Conservation (phyloP, 2,888 invertebrate genomes). For the Zeuzera pyrina region DNA sequence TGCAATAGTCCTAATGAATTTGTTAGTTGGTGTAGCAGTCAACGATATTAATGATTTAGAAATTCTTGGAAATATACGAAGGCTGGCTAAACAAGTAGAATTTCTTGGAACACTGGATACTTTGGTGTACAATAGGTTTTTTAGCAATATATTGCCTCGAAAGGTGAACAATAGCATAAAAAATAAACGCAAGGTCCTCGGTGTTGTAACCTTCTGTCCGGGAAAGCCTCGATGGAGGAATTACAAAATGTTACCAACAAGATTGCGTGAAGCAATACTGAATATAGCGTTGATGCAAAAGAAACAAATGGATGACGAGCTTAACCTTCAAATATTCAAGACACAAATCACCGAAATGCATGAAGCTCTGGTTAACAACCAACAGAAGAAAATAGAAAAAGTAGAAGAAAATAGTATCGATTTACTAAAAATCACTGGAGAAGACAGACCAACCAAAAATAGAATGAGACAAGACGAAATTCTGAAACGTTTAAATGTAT, state of each 20-base stretch:
- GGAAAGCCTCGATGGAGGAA: conserved; percentile 47
- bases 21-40: conserved; percentile 74
- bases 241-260: conserved; percentile 42
- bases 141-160: conserved; percentile 44
- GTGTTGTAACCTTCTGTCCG: conserved; percentile 43
- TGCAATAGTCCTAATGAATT: conserved; percentile 73
- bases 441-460: conserved; percentile 15
- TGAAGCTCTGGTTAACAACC: conserved; percentile 33
- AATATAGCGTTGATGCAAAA: conserved; percentile 51
- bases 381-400: conserved; percentile 7
- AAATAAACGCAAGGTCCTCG: conserved; percentile 43
- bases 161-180: conserved; percentile 40
- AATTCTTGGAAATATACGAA: conserved; percentile 66
- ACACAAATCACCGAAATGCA: conserved; percentile 49
- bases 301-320: conserved; percentile 45
- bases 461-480: conserved; percentile 37
- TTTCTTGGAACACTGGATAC: conserved; percentile 66
- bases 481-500: conserved; percentile 35
- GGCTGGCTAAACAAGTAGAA: conserved; percentile 70
- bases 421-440: too few species aligned
- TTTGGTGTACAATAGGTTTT: conserved; percentile 59
- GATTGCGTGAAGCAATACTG: conserved; percentile 51
- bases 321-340: conserved; percentile 37
- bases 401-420: conserved; percentile 1
- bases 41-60: conserved; percentile 73